These are phyloP conservation scores for Amblyteles armatorius DNA, from an alignment of 2,888 invertebrate species.

Conservation along the genomic window DNA sequence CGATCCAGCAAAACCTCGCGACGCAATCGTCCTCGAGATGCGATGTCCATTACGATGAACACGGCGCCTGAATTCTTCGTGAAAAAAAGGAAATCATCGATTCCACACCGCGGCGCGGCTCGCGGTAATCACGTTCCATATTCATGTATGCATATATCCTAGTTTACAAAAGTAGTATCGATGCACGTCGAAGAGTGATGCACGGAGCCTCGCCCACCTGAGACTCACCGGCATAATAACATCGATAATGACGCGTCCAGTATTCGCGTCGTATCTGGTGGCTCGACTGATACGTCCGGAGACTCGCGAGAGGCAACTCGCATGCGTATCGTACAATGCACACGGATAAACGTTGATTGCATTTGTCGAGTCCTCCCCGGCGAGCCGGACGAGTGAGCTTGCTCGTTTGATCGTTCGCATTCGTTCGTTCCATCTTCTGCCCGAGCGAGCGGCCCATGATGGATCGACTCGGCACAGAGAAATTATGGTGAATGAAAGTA, in stretches of 20 bases:
- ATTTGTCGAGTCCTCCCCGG: constrained; percentile 30
- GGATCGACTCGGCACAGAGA: constrained; percentile 69
- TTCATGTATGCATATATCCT: constrained; percentile 31
- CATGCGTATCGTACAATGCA: constrained; percentile 2
- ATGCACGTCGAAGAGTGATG: background rate
- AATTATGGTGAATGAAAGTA: constrained; percentile 70
- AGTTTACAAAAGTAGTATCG: constrained; percentile 15
- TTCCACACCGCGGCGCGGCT: background rate
- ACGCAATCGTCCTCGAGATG: background rate
- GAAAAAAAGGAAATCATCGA: background rate
- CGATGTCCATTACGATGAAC: constrained; percentile 2
- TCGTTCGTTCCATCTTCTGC: background rate
- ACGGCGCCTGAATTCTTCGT: background rate
- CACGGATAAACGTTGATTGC: constrained; percentile 38
- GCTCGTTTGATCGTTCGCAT: constrained; percentile 21
- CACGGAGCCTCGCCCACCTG: constrained; percentile 15
- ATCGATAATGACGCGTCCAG: constrained; percentile 27
- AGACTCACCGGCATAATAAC: constrained; percentile 26
- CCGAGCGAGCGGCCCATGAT: constrained; percentile 72
- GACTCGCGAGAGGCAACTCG: constrained; percentile 2
- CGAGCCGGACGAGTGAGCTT: constrained; percentile 26
- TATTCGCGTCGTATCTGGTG: constrained; percentile 1
- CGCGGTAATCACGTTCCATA: background rate
- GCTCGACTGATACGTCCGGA: background rate
- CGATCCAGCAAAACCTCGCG: background rate